Evolutionary conservation across 2,888 invertebrate genomes (phyloP), one percentile per base, ranked within the genome.

Genomic region (Aradus depressus): DNA sequence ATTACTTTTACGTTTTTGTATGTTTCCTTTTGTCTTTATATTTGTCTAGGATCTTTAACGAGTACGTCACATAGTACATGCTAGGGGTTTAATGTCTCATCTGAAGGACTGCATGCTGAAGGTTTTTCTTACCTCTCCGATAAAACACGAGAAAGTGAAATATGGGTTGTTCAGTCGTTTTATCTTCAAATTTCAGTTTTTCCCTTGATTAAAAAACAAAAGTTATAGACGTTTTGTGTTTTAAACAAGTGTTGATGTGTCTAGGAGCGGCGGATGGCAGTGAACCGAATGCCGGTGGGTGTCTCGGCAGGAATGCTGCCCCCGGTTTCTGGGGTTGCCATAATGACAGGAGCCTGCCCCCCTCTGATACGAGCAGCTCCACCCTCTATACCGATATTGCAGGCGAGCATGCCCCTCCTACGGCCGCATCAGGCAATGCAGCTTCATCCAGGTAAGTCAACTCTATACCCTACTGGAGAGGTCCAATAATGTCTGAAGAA

Each of bases 371-470:
- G 56, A 43, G 52, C 37, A 12, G 44, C 44, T 19, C 51, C 49
- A 10, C 56, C 53, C 12, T 52, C 51, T 25, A 54, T 56, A 19
- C 56, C 56, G 32, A 43, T 53, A 35, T 50, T 53, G 44, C 54
- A 52, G 21, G 52, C 56, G 31, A 56, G 52, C 45, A 56, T 56
- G 56, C 56, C 56, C 34, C 34, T 56, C 44, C 14, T 56, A 8
- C 60, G 62, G 48, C 60, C 58, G 25, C 58, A 59, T 64, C 47
- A 37, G n/a, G 75, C 75, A 64, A 72, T 78, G 70, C 75, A 75
- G 68, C 70, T 76, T 65, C 76, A 76, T 61, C 76, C 77, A 75
- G 78, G 79, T 79, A 75, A 72, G 75, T 72, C 25, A 22, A 16
- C 14, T 34, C 16, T 16, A 8, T 28, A 2, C 18, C n/a, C 21